A percentile compares a stretch with the other conserved stretches of the same genome.
These are phyloP conservation scores for Nomia melanderi DNA, from an alignment of 1,140 invertebrate species.

Conservation along the genomic window DNA sequence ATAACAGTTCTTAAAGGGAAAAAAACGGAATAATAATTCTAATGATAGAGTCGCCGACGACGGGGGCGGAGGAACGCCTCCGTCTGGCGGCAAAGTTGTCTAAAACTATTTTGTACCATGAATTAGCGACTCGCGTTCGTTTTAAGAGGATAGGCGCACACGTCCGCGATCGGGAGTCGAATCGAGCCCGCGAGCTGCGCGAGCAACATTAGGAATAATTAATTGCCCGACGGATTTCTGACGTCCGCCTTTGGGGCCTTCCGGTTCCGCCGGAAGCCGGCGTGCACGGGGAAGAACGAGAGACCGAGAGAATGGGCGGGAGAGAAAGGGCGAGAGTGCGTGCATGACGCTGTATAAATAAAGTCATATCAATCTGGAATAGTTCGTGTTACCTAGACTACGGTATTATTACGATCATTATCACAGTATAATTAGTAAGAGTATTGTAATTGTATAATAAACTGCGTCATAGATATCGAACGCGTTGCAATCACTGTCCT, in stretches of 20 bases:
- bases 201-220: constrained; percentile 18
- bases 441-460: constrained; percentile 81
- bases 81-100: constrained; percentile 66
- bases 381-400: constrained; percentile 71
- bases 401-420: constrained; percentile 67
- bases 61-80: constrained; percentile 38
- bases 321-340: constrained; percentile 1
- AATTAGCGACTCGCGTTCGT: constrained; percentile 52
- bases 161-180: neutral
- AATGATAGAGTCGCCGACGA: constrained; percentile 4
- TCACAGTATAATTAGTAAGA: constrained; percentile 77
- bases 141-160: constrained; percentile 31
- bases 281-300: neutral
- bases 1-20: constrained; percentile 76
- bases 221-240: constrained; percentile 18
- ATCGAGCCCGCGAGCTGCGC: neutral
- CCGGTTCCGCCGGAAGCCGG: neutral
- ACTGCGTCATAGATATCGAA: constrained; percentile 76
- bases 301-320: neutral
- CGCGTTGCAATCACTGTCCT: neutral
- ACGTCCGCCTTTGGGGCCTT: constrained; percentile 2
- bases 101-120: constrained; percentile 79
- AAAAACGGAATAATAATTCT: constrained; percentile 44
- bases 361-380: constrained; percentile 80
- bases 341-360: constrained; percentile 76